Evolutionary conservation across 2,113 vertebrate species (phyloP), one percentile per base, ranked within the genome.

Genomic region (Pangasianodon gigas): DNA sequence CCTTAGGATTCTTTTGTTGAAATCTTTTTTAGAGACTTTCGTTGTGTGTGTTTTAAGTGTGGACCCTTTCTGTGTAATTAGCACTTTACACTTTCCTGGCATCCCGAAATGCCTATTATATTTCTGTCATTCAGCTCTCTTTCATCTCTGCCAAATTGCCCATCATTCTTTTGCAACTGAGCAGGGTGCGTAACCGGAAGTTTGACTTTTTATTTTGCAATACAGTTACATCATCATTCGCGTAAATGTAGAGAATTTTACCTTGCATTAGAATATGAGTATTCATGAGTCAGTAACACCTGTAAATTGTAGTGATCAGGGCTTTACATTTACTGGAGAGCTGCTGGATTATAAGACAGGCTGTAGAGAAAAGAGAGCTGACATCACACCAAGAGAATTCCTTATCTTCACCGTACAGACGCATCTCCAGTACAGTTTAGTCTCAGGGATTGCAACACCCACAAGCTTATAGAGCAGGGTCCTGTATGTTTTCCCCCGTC

Each of bases 391-490:
- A 29, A 56, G 37, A 51, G 71, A 62, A 41, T 44, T 58, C 37
- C 83, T 86, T 88, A 91, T 91, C 87, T 91, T 48, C 60, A 29
- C 16, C 29, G 32, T 29, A 58, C 87, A 90, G 87, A 54, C 60
- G 10, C 83, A 71, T 81, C 71, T 81, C 60, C 82, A 58, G 90
- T 67, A 51, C 6, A 29, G 67, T 75, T 84, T 9, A 29, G 48
- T 75, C 54, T 41, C 69, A 37, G 71, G 21, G 14, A 85, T 60
- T 29, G 5, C 56, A 26, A 46, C 85, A 80, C 83, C 52, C 74
- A 16, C 51, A 21, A 9, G 7, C 56, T 32, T 56, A 19, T n/a
- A 71, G 29, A 19, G 81, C 29, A 19, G 13, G 6, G 1, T 41
- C 24, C 8, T 29, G 13, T 46, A 46, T 3, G 8, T 74, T 29